Percentiles rank a stretch among this genome's conserved stretches.
Conservation (phyloP, 1,140 invertebrate species). For the Archivesica marissinica region DNA sequence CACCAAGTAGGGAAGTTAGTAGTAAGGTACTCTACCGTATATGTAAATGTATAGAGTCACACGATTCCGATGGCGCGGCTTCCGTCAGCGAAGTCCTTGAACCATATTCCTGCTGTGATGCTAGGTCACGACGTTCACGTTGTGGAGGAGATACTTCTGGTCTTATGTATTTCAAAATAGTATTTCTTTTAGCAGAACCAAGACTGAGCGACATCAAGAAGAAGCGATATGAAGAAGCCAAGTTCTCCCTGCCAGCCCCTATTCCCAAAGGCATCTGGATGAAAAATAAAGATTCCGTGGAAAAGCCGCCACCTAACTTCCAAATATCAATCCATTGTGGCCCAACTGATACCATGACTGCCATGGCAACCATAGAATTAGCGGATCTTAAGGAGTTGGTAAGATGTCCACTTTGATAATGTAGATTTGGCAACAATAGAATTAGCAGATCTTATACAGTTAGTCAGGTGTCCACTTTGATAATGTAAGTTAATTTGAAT, state of each 20-base stretch:
- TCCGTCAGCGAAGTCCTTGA: too few species aligned
- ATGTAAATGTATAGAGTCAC: too few species aligned
- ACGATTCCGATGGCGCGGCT: too few species aligned
- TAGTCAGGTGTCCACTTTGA: too few species aligned
- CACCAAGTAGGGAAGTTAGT: too few species aligned
- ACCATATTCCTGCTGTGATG: too few species aligned
- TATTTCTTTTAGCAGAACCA: constrained; percentile 25
- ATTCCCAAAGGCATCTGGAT: constrained; percentile 55
- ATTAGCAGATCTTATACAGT: constrained; percentile 75
- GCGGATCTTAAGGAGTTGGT: constrained; percentile 76
- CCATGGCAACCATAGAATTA: constrained; percentile 81
- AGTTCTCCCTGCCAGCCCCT: constrained; percentile 74
- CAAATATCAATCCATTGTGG: constrained; percentile 78
- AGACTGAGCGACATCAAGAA: constrained; percentile 46
- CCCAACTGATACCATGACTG: constrained; percentile 78
- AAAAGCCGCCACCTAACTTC: constrained; percentile 69
- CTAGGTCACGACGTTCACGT: too few species aligned
- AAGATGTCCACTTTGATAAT: too few species aligned
- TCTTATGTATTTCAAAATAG: too few species aligned
- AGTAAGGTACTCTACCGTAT: too few species aligned
- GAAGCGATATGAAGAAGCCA: constrained; percentile 77
- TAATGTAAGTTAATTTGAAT: too few species aligned
- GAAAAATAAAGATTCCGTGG: not conserved
- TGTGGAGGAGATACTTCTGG: too few species aligned
- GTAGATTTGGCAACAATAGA: constrained; percentile 82